Percentiles rank a stretch among this genome's conserved stretches.
These are phyloP conservation scores for Agrypnus murinus DNA, from an alignment of 2,888 invertebrate genomes.

Conservation along the genomic window DNA sequence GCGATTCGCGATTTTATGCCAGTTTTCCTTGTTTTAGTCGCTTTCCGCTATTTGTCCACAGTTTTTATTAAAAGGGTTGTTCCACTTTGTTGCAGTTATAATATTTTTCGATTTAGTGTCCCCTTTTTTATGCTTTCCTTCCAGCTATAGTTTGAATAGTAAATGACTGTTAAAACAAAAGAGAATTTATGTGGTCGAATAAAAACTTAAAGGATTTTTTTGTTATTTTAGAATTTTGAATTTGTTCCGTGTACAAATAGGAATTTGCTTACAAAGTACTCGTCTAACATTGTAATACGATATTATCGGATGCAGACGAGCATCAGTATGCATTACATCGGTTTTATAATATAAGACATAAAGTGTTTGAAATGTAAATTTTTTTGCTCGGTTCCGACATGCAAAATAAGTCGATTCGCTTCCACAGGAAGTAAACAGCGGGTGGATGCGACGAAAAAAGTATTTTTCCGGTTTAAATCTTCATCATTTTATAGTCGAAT, in stretches of 20 bases:
- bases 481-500: constrained; percentile 64
- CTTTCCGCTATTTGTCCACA: not conserved
- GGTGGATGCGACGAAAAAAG: constrained; percentile 64
- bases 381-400: constrained; percentile 63
- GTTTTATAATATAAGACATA: constrained; percentile 55
- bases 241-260: constrained; percentile 21
- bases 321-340: constrained; percentile 57
- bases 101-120: too few species aligned
- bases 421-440: constrained; percentile 65
- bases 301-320: constrained; percentile 42
- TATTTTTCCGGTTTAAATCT: constrained; percentile 66
- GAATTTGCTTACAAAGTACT: constrained; percentile 42
- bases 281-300: constrained; percentile 38
- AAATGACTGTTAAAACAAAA: too few species aligned
- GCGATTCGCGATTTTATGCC: constrained; percentile 54
- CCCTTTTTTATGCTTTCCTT: too few species aligned
- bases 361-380: constrained; percentile 66
- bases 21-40: constrained; percentile 41
- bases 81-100: constrained; percentile 13
- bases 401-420: constrained; percentile 64
- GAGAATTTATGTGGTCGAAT: too few species aligned
- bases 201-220: not conserved
- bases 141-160: too few species aligned
- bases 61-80: constrained; percentile 29
- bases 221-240: constrained; percentile 19